Percentiles rank a stretch among this genome's conserved stretches.
phyloP scores from a whole-genome alignment of 2,797 vertebrate species.

The Schizothorax lantsangensis region DNA sequence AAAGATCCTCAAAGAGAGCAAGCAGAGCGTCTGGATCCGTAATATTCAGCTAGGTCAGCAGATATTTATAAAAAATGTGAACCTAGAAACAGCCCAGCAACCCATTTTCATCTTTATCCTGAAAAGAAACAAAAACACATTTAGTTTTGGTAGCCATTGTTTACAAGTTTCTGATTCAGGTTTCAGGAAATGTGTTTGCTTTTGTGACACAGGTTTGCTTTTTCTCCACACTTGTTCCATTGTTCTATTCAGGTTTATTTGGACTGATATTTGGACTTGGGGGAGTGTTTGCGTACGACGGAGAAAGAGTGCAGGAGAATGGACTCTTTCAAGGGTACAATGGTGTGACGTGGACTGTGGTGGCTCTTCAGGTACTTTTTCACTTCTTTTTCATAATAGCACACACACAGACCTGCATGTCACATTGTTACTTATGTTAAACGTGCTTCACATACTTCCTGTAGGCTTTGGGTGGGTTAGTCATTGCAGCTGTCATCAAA shows the following conservation, averaged over 20 bases:
- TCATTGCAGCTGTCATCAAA: constrained; percentile 98
- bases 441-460: neutral
- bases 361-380: constrained; percentile 87
- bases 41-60: constrained; percentile 95
- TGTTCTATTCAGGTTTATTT: constrained; percentile 83
- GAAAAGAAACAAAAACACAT: neutral
- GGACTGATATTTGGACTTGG: constrained; percentile 92
- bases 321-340: constrained; percentile 98
- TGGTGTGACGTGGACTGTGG: constrained; percentile 91
- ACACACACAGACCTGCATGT: no score
- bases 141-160: no score
- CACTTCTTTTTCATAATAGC: neutral
- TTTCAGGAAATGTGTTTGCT: neutral
- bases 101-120: neutral
- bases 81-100: neutral
- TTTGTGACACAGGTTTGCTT: neutral
- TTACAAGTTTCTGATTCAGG: neutral
- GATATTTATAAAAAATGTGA: neutral
- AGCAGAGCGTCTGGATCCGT: constrained; percentile 97
- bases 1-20: constrained; percentile 98
- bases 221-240: neutral
- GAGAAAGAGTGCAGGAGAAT: constrained; percentile 85
- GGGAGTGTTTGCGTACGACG: constrained; percentile 91
- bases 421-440: constrained; percentile 54
- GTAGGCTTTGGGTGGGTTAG: constrained; percentile 95